phyloP scores from a whole-genome alignment of 2,797 vertebrate genomes.

The Otolemur crassicaudatus region DNA sequence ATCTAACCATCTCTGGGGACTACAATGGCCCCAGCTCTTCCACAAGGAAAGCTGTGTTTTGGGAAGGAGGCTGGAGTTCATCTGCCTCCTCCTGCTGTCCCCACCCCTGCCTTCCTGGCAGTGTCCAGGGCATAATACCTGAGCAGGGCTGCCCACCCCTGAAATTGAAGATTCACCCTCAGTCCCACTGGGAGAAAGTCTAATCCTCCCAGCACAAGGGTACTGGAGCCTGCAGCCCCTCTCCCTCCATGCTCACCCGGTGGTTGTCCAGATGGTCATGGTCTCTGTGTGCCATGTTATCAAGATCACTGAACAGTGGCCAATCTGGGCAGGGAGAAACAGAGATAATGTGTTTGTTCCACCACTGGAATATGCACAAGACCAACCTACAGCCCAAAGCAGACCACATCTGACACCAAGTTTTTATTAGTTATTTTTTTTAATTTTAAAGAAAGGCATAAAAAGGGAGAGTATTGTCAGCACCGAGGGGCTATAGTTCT shows the following conservation, averaged over 20 bases:
- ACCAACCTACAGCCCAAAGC: neutral
- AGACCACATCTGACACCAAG: neutral
- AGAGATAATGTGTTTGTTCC: neutral
- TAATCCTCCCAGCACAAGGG: neutral
- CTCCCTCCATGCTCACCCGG: constrained; percentile 88
- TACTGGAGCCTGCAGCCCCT: neutral
- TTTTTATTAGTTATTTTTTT: neutral
- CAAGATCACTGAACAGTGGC: constrained; percentile 91
- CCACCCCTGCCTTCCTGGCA: neutral
- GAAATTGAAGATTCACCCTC: neutral
- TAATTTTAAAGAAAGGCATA: neutral
- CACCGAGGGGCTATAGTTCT: neutral
- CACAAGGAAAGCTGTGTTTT: too few relatives aligned
- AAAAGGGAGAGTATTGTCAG: neutral
- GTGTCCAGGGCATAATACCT: neutral
- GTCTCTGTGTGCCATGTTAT: constrained; percentile 89
- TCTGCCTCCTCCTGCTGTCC: neutral
- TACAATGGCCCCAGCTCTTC: neutral
- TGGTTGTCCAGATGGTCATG: constrained; percentile 89
- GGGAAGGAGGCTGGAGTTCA: neutral
- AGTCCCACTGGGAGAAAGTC: neutral
- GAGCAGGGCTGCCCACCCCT: neutral
- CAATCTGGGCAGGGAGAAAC: constrained; percentile 88
- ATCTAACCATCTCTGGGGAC: neutral
- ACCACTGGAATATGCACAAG: neutral